Conservation (phyloP, 2,113 vertebrate species). For the Ancistrus triradiatus region DNA sequence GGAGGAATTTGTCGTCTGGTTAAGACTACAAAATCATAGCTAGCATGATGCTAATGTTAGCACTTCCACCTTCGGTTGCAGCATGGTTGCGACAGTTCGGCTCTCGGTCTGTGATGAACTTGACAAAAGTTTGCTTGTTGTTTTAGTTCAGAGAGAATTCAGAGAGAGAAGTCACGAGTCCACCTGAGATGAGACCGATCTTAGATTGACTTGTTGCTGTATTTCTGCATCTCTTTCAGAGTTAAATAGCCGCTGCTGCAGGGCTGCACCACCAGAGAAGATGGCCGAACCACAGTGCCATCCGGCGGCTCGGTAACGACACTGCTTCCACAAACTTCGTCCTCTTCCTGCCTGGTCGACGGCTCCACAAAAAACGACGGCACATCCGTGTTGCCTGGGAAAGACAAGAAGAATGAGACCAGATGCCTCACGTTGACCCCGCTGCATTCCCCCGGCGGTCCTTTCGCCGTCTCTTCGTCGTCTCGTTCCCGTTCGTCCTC, state of each 20-base stretch:
- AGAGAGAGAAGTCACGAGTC: too few relatives aligned
- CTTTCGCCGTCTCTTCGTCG: neutral
- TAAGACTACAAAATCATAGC: too few relatives aligned
- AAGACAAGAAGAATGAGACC: constrained; percentile 1
- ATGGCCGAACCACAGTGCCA: constrained; percentile 49
- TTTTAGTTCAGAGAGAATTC: too few relatives aligned
- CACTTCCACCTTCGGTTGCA: too few relatives aligned
- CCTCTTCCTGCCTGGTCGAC: constrained; percentile 16
- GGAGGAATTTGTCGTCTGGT: too few relatives aligned
- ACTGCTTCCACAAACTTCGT: neutral
- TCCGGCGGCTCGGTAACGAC: constrained; percentile 39
- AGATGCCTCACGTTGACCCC: constrained; percentile 24
- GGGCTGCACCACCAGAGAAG: constrained; percentile 61
- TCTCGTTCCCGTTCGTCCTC: constrained; percentile 16
- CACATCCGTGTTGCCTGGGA: neutral
- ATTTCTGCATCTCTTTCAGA: constrained; percentile 67
- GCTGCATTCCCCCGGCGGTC: neutral
- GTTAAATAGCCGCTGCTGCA: constrained; percentile 63
- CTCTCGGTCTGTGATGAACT: too few relatives aligned
- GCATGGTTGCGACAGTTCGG: too few relatives aligned
- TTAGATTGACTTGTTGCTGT: constrained; percentile 71
- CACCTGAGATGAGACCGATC: too few relatives aligned
- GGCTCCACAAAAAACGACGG: constrained; percentile 20
- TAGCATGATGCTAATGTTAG: too few relatives aligned
- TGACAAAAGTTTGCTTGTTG: too few relatives aligned